These are phyloP conservation scores for Oscheius onirici DNA, from an alignment of 2,888 invertebrate genomes.

Conservation along the genomic window DNA sequence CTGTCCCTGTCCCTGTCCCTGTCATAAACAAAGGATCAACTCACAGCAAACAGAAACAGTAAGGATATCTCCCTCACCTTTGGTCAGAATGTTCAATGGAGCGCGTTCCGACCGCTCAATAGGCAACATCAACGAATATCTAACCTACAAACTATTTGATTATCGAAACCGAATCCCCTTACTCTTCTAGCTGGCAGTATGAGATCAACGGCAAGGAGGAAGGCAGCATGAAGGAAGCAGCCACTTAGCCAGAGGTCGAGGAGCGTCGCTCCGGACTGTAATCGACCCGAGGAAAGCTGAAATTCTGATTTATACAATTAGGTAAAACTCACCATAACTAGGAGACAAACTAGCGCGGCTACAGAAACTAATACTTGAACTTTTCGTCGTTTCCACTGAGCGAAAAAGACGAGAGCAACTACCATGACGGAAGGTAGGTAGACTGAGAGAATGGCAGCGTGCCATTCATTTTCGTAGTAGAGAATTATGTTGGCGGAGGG, in stretches of 20 bases:
- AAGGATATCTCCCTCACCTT: constrained; percentile 33
- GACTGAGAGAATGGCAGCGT: constrained; percentile 54
- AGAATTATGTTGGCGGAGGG: constrained; percentile 53
- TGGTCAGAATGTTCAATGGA: constrained; percentile 44
- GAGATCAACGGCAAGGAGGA: constrained; percentile 54
- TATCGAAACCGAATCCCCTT: background rate
- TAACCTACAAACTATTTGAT: constrained; percentile 29
- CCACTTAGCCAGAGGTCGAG: constrained; percentile 68
- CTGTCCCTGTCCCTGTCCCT: background rate
- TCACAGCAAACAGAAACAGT: background rate
- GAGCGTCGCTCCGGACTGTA: constrained; percentile 54
- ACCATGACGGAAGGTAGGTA: constrained; percentile 66
- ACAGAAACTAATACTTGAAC: constrained; percentile 63
- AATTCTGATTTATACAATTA: background rate
- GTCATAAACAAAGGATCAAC: background rate
- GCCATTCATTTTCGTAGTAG: constrained; percentile 57
- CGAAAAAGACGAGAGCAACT: constrained; percentile 60
- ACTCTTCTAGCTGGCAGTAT: constrained; percentile 52
- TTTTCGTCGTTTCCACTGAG: constrained; percentile 69
- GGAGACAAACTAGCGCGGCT: constrained; percentile 56
- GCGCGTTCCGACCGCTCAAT: constrained; percentile 44
- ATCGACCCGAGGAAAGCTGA: constrained; percentile 49
- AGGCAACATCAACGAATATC: constrained; percentile 58
- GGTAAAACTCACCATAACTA: constrained; percentile 55
- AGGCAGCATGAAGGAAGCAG: constrained; percentile 61